Evolutionary conservation across 2,888 invertebrate genomes (phyloP), one percentile per base, ranked within the genome.

Genomic region (Melipona bicolor): DNA sequence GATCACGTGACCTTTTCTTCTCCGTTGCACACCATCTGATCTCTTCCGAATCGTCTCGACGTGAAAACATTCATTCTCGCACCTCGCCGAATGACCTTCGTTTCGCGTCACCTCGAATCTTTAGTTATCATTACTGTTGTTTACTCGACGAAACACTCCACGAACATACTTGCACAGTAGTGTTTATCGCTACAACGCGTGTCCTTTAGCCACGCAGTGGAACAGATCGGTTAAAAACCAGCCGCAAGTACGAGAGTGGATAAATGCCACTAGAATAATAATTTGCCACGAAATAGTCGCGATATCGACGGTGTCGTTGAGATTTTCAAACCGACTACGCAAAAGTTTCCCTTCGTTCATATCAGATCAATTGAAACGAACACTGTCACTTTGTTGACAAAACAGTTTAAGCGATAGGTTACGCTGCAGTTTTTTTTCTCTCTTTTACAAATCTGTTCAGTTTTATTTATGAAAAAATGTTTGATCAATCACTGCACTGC

Each of bases 1-100:
- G 19, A n/a, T 62, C 83, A 76, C 84, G 79, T 62, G 83, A 50
- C 27, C 65, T 24, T 24, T 72, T 32, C 64, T 73, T 49, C 64
- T 59, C 24, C 50, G 32, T 19, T 32, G 69, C 77, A 79, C 74
- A 73, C 54, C 73, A n/a, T 61, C 54, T 56, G 54, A 56, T 68
- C 67, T 77, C 69, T 71, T 52, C 52, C 68, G n/a, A 6, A 75
- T 62, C 24, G 36, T 17, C 67, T 61, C 54, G 54, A 27, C 52
- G 19, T 21, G 36, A 54, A 27, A 50, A 36, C 50, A 56, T 72
- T 56, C 81, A 77, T 77, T 52, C 61, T 70, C 65, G 21, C 70
- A 32, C 19, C 50, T 72, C 54, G 59, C n/a, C 27, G 1, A 71
- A 76, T 49, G 27, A 49, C n/a, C 75, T 64, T 54, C 43, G 27